Conservation (phyloP, 2,888 invertebrate species). For the Drosophila meridionalis region DNA sequence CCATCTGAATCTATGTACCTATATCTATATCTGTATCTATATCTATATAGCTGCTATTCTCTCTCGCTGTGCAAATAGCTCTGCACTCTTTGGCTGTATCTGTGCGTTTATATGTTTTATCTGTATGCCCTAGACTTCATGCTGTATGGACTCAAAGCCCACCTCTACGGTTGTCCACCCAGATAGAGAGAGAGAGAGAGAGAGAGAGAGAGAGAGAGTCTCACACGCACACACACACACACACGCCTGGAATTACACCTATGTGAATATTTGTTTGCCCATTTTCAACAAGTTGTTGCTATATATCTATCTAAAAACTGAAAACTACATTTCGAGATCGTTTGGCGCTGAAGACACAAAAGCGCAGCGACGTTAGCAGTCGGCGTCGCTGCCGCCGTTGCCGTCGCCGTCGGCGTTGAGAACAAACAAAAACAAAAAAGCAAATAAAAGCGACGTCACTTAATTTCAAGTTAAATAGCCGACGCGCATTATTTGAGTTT, state of each 20-base stretch:
- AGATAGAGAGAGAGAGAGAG: conserved; percentile 2
- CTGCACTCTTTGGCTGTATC: conserved; percentile 13
- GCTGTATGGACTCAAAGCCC: conserved; percentile 22
- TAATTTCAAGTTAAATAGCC: conserved; percentile 79
- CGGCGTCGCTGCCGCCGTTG: conserved; percentile 2
- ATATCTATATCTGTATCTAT: conserved; percentile 1
- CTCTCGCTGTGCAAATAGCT: conserved; percentile 24
- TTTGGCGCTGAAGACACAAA: conserved; percentile 43
- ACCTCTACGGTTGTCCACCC: conserved; percentile 23
- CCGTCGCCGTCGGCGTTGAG: conserved; percentile 48
- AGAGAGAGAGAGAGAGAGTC: conserved; percentile 1
- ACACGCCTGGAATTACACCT: conserved; percentile 14
- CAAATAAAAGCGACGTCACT: conserved; percentile 74
- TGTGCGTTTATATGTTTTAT: background rate
- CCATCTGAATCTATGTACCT: conserved; percentile 2
- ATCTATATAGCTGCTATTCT: background rate
- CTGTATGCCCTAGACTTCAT: conserved; percentile 21
- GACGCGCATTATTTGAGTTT: conserved; percentile 79
- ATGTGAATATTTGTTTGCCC: conserved; percentile 60
- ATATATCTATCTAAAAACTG: conserved; percentile 57
- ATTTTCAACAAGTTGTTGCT: conserved; percentile 68
- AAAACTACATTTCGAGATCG: conserved; percentile 57
- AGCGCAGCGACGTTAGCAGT: conserved; percentile 32
- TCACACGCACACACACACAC: conserved; percentile 4
- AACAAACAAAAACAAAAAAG: conserved; percentile 77